Conservation (phyloP, 2,888 invertebrate genomes). For the Alloscopus bannaensis region DNA sequence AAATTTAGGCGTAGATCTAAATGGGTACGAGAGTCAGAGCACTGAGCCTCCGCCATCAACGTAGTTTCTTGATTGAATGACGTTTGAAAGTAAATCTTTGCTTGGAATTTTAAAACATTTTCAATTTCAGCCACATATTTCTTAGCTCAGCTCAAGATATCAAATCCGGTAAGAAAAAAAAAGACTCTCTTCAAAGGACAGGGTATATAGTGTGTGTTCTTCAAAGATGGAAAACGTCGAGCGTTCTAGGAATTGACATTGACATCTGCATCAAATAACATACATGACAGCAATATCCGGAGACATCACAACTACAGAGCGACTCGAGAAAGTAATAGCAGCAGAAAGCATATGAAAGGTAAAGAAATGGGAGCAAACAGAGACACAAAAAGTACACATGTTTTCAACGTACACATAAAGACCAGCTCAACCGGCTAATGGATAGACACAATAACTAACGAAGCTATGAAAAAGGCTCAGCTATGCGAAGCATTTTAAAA, state of each 20-base stretch:
- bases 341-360: background rate
- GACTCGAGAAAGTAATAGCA: background rate
- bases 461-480: no score
- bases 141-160: conserved; percentile 5
- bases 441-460: no score
- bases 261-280: conserved; percentile 46
- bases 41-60: no score
- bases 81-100: no score
- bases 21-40: no score
- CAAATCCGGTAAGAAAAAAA: no score
- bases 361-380: background rate
- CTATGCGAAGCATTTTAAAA: background rate
- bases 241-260: conserved; percentile 31
- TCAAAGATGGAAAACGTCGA: background rate
- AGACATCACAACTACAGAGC: background rate
- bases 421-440: conserved; percentile 7
- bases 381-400: background rate
- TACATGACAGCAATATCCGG: conserved; percentile 48
- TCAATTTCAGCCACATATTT: conserved; percentile 25
- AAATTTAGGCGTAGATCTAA: no score
- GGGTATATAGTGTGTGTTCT: background rate
- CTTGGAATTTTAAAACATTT: conserved; percentile 42
- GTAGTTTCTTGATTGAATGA: no score
- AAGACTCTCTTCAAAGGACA: no score
- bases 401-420: background rate